These are phyloP conservation scores for Catharus bicknelli DNA, from an alignment of 2,113 vertebrate genomes.

Conservation along the genomic window DNA sequence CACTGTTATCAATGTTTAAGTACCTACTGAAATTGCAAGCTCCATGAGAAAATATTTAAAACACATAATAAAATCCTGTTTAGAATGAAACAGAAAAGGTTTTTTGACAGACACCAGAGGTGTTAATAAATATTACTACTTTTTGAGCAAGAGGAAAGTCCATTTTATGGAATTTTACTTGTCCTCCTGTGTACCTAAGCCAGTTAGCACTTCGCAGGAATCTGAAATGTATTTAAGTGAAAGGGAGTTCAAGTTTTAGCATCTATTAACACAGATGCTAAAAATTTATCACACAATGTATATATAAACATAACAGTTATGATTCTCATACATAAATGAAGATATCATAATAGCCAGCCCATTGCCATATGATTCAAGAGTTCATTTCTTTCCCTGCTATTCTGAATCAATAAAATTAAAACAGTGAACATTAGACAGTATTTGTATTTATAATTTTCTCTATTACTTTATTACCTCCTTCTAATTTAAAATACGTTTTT, in stretches of 20 bases:
- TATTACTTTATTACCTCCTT: not conserved
- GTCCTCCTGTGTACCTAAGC: not conserved
- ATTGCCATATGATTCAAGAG: conserved; percentile 8
- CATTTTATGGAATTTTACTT: not conserved
- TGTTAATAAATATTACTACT: conserved; percentile 14
- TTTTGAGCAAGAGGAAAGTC: not conserved
- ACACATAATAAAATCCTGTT: conserved; percentile 11
- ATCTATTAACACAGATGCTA: not conserved
- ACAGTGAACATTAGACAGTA: not conserved
- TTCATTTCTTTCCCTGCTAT: not conserved
- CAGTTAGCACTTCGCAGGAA: not conserved
- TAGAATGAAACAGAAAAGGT: not conserved
- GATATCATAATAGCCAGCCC: not conserved
- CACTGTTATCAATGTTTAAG: not conserved
- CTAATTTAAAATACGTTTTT: not conserved
- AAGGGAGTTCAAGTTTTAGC: not conserved
- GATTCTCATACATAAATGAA: not conserved
- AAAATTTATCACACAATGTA: not conserved
- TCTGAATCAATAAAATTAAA: conserved; percentile 36
- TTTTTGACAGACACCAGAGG: conserved; percentile 10
- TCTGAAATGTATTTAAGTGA: not conserved
- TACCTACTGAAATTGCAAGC: not conserved
- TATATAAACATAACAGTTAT: conserved; percentile 8
- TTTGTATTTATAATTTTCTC: not conserved
- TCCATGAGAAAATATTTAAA: conserved; percentile 35